Conservation (phyloP, 2,113 vertebrate genomes). For the Thunnus thynnus region DNA sequence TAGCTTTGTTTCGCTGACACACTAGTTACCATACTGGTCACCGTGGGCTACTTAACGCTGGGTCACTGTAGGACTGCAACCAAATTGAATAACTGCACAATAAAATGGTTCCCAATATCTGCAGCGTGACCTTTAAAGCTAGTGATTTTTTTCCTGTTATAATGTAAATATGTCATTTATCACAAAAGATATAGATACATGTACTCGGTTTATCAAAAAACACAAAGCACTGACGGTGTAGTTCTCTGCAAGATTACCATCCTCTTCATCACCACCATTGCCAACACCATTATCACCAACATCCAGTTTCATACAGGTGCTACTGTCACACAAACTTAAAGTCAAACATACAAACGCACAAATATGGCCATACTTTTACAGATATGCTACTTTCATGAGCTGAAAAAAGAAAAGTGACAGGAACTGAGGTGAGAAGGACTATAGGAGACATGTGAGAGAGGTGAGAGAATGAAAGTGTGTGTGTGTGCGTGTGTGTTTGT, state of each 20-base stretch:
- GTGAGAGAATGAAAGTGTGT: not conserved
- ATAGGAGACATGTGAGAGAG: not conserved
- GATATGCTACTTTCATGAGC: slow-evolving; percentile 5
- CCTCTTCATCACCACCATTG: not conserved
- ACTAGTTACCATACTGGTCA: slow-evolving; percentile 72
- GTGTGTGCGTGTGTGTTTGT: not conserved
- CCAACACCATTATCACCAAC: not conserved
- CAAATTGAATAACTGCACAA: slow-evolving; percentile 44
- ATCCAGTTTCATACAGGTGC: not conserved
- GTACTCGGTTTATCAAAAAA: slow-evolving; percentile 3
- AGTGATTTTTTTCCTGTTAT: slow-evolving; percentile 1
- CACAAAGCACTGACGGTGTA: not conserved
- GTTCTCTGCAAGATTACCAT: not conserved
- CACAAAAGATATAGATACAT: slow-evolving; percentile 13
- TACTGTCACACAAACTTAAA: not conserved
- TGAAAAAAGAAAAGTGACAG: slow-evolving; percentile 1
- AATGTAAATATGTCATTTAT: slow-evolving; percentile 59
- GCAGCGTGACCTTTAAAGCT: slow-evolving; percentile 65
- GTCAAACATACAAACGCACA: slow-evolving; percentile 5
- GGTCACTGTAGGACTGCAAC: slow-evolving; percentile 53
- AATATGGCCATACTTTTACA: not conserved
- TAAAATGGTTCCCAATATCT: slow-evolving; percentile 15
- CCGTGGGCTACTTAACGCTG: slow-evolving; percentile 66
- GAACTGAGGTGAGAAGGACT: slow-evolving; percentile 10
- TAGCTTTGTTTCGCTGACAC: slow-evolving; percentile 82